Evolutionary conservation across 1,140 invertebrate genomes (phyloP), one percentile per base, ranked within the genome.

Genomic region (Pararge aegeria): DNA sequence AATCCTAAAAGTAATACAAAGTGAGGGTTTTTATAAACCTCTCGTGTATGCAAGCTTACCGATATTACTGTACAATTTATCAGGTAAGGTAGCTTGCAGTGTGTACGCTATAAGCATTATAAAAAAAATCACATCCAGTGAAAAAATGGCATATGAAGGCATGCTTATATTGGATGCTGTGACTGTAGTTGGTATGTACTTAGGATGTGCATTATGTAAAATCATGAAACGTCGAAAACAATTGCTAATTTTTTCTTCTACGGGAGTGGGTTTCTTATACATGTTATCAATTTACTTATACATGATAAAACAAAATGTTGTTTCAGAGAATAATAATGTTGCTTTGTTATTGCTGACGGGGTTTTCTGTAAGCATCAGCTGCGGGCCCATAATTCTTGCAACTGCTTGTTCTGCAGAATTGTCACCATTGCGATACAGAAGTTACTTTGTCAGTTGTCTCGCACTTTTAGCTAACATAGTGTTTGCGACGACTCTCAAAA

Each of bases 161-260:
- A 75, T 78, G 75, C 37, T 78, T 9, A 58, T 73, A 7, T 40
- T 78, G 7, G 75, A 78, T 13, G 72, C 64, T 54, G 40, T 71
- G 0, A 71, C 70, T n/a, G 55, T 78, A 1, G 38, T 70, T 2
- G 50, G 64, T 0, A 67, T 66, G 51, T 69, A 73, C 20, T 12
- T 64, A 4, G 75, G 75, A 1, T 70, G 75, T 55, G 19, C 38
- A 24, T 48, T 72, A 1, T 55, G 57, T 19, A 72, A 54, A 57
- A 15, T 64, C n/a, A 18, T 69, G 1, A 69, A 56, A 40, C 21
- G 72, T 27, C 42, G 70, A 29, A 61, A 60, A 12, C 48, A 73
- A 5, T 44, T 70, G 12, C 30, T 78, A 0, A n/a, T 13, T 3
- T 54, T 59, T 6, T 55, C 69, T 20, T 6, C 18, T 5, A 56